Evolutionary conservation across 2,888 invertebrate species (phyloP).

Genomic region (Clivina fossor): DNA sequence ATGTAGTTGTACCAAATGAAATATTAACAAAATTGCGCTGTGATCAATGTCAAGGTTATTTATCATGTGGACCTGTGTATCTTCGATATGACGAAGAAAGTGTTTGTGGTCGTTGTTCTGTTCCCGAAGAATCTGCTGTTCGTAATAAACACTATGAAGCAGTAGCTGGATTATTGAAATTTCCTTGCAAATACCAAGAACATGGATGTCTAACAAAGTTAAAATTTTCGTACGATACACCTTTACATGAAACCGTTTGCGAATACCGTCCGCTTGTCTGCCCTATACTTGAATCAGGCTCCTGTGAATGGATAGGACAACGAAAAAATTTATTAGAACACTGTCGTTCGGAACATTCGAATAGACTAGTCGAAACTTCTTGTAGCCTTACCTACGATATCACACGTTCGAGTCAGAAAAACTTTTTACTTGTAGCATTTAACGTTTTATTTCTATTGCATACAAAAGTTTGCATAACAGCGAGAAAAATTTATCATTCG

Average conservation of each 20-base stretch:
- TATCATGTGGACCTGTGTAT: neutral
- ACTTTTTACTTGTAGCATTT: neutral
- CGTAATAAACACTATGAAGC: neutral
- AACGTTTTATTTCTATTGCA: neutral
- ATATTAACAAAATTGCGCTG: neutral
- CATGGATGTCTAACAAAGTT: neutral
- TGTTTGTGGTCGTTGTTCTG: neutral
- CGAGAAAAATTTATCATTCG: constrained; percentile 6
- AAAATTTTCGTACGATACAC: too few relatives aligned
- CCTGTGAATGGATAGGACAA: neutral
- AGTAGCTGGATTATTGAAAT: neutral
- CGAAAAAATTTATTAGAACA: neutral
- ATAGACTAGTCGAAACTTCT: neutral
- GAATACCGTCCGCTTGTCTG: neutral
- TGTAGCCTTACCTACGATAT: neutral
- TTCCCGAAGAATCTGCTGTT: neutral
- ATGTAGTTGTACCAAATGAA: too few relatives aligned
- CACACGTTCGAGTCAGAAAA: neutral
- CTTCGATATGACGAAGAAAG: neutral
- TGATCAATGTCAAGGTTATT: neutral
- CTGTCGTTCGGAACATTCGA: neutral
- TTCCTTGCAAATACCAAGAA: neutral
- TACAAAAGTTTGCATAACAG: constrained; percentile 3
- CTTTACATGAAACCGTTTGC: neutral
- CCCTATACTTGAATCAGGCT: neutral